Evolutionary conservation across 1,140 invertebrate species (phyloP).

Genomic region (Zophobas morio): DNA sequence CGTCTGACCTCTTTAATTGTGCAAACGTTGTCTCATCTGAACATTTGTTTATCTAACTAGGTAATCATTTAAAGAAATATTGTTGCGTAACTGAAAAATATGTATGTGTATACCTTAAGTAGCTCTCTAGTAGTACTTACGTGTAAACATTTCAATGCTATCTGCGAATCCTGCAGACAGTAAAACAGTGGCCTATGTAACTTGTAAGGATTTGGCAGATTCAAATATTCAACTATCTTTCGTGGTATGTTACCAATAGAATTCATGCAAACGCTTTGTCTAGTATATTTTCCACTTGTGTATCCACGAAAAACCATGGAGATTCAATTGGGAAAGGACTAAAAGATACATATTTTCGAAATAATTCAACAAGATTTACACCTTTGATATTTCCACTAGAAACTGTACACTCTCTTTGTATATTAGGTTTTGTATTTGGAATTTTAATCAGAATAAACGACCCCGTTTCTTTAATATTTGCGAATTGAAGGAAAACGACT

Average conservation of each 20-base stretch:
- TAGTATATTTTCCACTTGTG: neutral
- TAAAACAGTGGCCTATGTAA: neutral
- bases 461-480: slow-evolving; percentile 6
- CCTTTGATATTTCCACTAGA: neutral
- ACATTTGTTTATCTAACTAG: too few relatives aligned
- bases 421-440: slow-evolving; percentile 23
- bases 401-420: slow-evolving; percentile 9
- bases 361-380: neutral
- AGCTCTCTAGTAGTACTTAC: too few relatives aligned
- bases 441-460: slow-evolving; percentile 26
- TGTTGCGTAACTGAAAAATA: too few relatives aligned
- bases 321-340: neutral
- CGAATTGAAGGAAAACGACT: slow-evolving; percentile 1
- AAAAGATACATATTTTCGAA: neutral
- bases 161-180: too few relatives aligned
- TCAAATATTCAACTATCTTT: neutral
- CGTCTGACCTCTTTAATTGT: too few relatives aligned
- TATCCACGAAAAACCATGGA: neutral
- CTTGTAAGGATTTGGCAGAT: neutral
- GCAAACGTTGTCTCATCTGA: too few relatives aligned
- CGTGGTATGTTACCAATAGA: neutral
- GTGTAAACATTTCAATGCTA: too few relatives aligned
- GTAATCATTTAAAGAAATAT: too few relatives aligned
- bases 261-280: neutral
- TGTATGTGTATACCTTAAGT: too few relatives aligned